phyloP scores from a whole-genome alignment of 2,888 invertebrate genomes.

The Macropis europaea region DNA sequence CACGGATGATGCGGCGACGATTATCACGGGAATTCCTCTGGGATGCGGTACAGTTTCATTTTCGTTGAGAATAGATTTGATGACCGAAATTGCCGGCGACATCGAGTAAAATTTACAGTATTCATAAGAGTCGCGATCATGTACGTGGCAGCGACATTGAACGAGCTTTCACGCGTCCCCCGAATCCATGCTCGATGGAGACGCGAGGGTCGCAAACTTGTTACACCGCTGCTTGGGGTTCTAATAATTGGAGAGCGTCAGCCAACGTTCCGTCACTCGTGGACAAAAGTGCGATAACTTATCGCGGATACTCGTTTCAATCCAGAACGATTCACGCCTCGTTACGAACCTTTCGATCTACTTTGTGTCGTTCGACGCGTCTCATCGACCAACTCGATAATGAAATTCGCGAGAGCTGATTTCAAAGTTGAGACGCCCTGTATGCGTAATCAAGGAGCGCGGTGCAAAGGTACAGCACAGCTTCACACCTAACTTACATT shows the following conservation, averaged over 20 bases:
- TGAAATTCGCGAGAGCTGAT: too few relatives aligned
- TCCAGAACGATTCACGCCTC: background rate
- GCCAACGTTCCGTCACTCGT: slow-evolving; percentile 39
- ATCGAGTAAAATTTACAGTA: slow-evolving; percentile 52
- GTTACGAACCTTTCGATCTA: background rate
- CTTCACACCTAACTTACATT: too few relatives aligned
- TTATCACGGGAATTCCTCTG: background rate
- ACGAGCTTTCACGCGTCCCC: slow-evolving; percentile 30
- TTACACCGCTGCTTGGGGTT: slow-evolving; percentile 56
- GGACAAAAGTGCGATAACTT: slow-evolving; percentile 42
- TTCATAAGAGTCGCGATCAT: slow-evolving; percentile 50
- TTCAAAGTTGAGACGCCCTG: too few relatives aligned
- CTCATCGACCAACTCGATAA: too few relatives aligned
- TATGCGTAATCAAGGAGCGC: too few relatives aligned
- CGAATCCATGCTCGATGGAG: slow-evolving; percentile 54
- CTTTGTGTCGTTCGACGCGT: too few relatives aligned
- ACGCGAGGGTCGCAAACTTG: slow-evolving; percentile 54
- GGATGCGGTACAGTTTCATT: background rate
- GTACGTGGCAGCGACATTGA: slow-evolving; percentile 5
- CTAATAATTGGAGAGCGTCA: slow-evolving; percentile 57
- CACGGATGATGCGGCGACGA: too few relatives aligned
- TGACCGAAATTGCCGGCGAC: slow-evolving; percentile 38
- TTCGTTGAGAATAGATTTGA: slow-evolving; percentile 37
- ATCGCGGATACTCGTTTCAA: too few relatives aligned
- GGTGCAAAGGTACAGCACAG: too few relatives aligned